Conservation (phyloP, 2,113 vertebrate genomes). For the Trematocara variabile region DNA sequence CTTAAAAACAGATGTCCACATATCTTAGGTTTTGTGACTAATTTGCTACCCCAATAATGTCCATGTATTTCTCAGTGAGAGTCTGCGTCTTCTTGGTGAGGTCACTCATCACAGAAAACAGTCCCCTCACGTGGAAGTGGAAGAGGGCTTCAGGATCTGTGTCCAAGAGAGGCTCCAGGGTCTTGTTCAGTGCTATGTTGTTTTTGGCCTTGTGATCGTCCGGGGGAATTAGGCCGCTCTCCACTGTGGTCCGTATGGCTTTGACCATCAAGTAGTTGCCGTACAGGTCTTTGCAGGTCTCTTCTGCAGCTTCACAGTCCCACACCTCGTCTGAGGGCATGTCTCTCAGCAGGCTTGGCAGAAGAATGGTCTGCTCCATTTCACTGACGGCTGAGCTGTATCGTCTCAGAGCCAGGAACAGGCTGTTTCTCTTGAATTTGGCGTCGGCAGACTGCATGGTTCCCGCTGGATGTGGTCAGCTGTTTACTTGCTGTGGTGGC, state of each 20-base stretch:
- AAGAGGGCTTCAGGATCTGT: conserved; percentile 72
- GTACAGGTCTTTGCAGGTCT: conserved; percentile 66
- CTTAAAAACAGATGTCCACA: not conserved
- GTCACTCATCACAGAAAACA: conserved; percentile 78
- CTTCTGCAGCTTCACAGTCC: not conserved
- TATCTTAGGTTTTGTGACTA: conserved; percentile 2
- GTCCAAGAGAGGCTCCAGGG: conserved; percentile 34
- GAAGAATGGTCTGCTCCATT: conserved; percentile 89
- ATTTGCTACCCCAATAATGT: conserved; percentile 75
- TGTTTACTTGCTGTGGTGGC: conserved; percentile 16
- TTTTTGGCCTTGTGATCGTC: conserved; percentile 40
- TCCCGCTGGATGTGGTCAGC: not conserved
- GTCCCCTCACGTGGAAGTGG: conserved; percentile 79
- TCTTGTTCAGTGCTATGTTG: not conserved
- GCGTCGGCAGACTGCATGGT: conserved; percentile 65
- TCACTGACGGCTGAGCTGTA: conserved; percentile 76
- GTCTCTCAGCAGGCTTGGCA: conserved; percentile 86
- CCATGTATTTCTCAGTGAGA: conserved; percentile 82
- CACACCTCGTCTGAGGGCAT: conserved; percentile 57
- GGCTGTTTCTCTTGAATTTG: conserved; percentile 43
- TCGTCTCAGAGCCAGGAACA: conserved; percentile 67
- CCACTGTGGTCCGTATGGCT: conserved; percentile 76
- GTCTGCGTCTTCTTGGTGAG: conserved; percentile 79
- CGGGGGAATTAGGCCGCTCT: conserved; percentile 69
- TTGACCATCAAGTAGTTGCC: conserved; percentile 81